A percentile compares a stretch with the other conserved stretches of the same genome.
Evolutionary conservation across 2,797 vertebrate species (phyloP).

Genomic region (Cirrhinus mrigala): DNA sequence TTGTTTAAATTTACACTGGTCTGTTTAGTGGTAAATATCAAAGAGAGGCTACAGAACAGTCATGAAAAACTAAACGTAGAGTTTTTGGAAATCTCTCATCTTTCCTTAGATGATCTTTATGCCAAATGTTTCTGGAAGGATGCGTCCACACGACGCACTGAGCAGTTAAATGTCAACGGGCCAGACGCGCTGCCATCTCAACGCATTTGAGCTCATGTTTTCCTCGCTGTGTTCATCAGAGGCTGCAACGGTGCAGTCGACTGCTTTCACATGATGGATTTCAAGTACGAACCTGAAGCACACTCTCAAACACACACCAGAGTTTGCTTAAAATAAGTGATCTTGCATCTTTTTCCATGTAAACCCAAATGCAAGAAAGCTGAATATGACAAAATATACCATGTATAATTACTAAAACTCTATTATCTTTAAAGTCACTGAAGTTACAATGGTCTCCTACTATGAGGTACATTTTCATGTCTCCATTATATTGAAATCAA

Average conservation of each 20-base stretch:
- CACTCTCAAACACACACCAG: background rate
- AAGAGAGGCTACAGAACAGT: background rate
- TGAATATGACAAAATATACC: background rate
- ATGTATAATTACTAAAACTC: background rate
- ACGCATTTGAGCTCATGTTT: background rate
- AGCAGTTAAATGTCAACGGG: slow-evolving; percentile 71
- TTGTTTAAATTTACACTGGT: background rate
- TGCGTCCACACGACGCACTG: slow-evolving; percentile 52
- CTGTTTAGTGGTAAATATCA: background rate
- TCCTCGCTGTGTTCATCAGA: background rate
- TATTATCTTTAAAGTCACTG: background rate
- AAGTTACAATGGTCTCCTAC: background rate
- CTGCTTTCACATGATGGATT: background rate
- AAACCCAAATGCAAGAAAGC: background rate
- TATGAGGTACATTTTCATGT: background rate
- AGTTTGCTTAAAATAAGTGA: background rate
- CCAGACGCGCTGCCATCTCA: slow-evolving; percentile 34
- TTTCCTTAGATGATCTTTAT: slow-evolving; percentile 53
- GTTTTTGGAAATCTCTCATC: slow-evolving; percentile 12
- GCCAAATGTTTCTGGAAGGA: slow-evolving; percentile 65
- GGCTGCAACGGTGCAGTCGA: background rate
- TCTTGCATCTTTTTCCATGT: background rate
- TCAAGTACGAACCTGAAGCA: background rate
- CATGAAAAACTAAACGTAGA: background rate
- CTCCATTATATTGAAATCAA: background rate